phyloP scores from a whole-genome alignment of 2,797 vertebrate species.

The Onychomys arenicola region DNA sequence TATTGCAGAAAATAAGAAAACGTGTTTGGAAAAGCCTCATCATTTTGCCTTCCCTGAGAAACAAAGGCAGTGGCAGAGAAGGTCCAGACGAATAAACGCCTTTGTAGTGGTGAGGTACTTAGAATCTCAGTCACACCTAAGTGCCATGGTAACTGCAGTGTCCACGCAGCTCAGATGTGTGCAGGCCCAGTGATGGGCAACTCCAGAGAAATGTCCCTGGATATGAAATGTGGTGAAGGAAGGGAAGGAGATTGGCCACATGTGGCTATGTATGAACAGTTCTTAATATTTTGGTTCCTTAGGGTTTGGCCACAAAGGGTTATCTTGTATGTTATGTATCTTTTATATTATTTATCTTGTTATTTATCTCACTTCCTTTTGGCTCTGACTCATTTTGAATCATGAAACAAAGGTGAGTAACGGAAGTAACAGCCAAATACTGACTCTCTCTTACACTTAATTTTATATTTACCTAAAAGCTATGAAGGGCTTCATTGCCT shows the following conservation, averaged over 20 bases:
- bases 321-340: not conserved
- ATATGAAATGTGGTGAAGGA: not conserved
- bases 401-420: not conserved
- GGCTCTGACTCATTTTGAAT: slow-evolving; percentile 15
- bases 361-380: slow-evolving; percentile 13
- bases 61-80: slow-evolving; percentile 53
- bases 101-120: slow-evolving; percentile 47
- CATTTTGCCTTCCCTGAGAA: slow-evolving; percentile 60
- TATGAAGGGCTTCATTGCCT: not conserved
- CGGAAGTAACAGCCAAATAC: not conserved
- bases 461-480: slow-evolving; percentile 30
- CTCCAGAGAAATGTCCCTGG: not conserved
- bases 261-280: not conserved
- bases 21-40: slow-evolving; percentile 41
- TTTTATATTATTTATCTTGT: slow-evolving; percentile 3
- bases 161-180: slow-evolving; percentile 19
- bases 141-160: not conserved
- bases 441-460: not conserved
- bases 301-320: not conserved
- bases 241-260: not conserved
- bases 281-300: not conserved
- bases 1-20: slow-evolving; percentile 68
- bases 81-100: slow-evolving; percentile 27
- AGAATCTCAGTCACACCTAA: not conserved
- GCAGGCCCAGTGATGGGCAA: not conserved